A percentile compares a stretch with the other conserved stretches of the same genome.
phyloP scores from a whole-genome alignment of 2,797 vertebrate genomes.

The Antrozous pallidus region DNA sequence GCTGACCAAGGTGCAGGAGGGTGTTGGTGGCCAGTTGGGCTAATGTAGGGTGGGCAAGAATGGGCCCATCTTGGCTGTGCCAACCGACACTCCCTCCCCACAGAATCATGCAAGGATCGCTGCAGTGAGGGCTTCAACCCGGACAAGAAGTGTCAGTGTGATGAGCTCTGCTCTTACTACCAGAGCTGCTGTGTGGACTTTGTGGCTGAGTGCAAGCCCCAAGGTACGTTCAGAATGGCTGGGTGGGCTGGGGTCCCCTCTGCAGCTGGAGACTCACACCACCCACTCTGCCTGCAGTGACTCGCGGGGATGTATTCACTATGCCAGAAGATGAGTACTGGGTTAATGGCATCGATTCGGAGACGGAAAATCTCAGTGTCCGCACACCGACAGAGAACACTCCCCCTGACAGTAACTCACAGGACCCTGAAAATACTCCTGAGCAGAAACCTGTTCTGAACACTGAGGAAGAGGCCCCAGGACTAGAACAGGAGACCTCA shows the following conservation, averaged over 20 bases:
- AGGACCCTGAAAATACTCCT: fast-evolving
- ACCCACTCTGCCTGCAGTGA: conserved; percentile 75
- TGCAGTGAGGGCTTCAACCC: conserved; percentile 89
- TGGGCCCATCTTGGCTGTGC: background rate
- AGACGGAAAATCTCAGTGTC: fast-evolving
- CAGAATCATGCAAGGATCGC: conserved; percentile 91
- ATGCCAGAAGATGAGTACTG: conserved; percentile 89
- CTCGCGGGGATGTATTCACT: conserved; percentile 92
- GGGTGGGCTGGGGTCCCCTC: background rate
- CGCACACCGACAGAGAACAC: fast-evolving
- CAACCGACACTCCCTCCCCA: background rate
- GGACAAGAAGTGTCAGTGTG: conserved; percentile 90
- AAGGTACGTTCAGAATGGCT: conserved; percentile 81
- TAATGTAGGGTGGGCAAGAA: background rate
- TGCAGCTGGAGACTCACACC: background rate
- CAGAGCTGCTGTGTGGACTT: conserved; percentile 94
- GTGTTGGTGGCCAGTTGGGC: background rate
- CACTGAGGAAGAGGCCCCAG: background rate
- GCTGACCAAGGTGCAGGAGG: conserved; percentile 73
- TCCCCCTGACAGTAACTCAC: fast-evolving
- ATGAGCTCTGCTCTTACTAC: conserved; percentile 93
- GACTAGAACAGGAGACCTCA: fast-evolving
- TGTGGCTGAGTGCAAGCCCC: conserved; percentile 83
- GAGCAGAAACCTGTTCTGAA: fast-evolving
- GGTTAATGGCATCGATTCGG: background rate